Evolutionary conservation across 2,888 invertebrate species (phyloP), one percentile per base, ranked within the genome.

Genomic region (Yponomeuta cagnagella): DNA sequence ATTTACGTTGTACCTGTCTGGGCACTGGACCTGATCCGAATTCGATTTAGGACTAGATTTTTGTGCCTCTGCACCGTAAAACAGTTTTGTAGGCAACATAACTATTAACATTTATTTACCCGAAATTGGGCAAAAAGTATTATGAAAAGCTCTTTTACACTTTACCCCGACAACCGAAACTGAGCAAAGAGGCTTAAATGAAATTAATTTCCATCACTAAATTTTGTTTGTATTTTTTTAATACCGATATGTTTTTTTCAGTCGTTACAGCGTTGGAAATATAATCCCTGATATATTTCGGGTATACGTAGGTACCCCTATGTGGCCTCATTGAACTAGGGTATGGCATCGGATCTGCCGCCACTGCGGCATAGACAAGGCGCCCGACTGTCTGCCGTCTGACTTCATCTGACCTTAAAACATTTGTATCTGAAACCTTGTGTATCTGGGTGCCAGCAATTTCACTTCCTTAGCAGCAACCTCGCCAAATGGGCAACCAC

Each of bases 301-400:
- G 52, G 12, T 15, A 58, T 58, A 15, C 12, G 33, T 33, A 33
- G 2, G 12, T 15, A 58, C 43, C 43, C 43, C 43, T 58, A 52
- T 2, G 5, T 58, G 52, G 15, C 4, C 52, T 1, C 52, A 15
- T 58, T 5, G 52, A 58, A 12, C 12, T 1, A 15, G 12, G 12
- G 10, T 30, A 65, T 48, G 68, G 48, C 48, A 43, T 43, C 10
- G 68, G 68, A 43, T 12, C 52, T 58, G 65, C 6, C 68, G 68
- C 15, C 68, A 68, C 48, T 43, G 68, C 48, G 48, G 68, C 48
- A 68, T 8, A 43, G 68, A 48, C 71, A 69, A 12, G 87, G 87
- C 87, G 88, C 87, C 89, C 84, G 88, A 78, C 88, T 76, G 90
- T 88, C 90, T 89, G 89, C 80, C 89, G 86, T 80, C 89, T 12